Conservation (phyloP, 2,888 invertebrate genomes). For the Idaea aversata region DNA sequence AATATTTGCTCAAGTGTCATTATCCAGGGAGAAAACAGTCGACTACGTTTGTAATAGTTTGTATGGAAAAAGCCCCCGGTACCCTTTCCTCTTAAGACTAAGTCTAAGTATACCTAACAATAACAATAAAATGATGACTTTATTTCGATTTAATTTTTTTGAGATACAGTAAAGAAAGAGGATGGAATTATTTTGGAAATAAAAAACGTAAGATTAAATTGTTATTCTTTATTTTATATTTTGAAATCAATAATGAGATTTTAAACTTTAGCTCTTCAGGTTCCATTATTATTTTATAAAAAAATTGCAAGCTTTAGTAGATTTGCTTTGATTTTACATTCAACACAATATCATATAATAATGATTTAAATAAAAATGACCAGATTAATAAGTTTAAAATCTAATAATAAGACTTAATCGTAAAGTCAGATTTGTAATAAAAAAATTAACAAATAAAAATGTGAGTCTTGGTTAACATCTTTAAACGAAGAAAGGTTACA, state of each 20-base stretch:
- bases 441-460: constrained; percentile 30
- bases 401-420: constrained; percentile 74
- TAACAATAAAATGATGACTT: too few species aligned
- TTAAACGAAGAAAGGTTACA: constrained; percentile 70
- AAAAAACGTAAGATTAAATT: constrained; percentile 44
- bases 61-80: too few species aligned
- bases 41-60: too few species aligned
- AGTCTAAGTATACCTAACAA: too few species aligned
- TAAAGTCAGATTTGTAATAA: constrained; percentile 74
- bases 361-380: constrained; percentile 80
- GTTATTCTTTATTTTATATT: constrained; percentile 76
- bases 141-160: neutral
- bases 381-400: constrained; percentile 78
- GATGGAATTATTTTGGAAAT: constrained; percentile 18
- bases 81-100: too few species aligned
- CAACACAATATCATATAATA: constrained; percentile 62
- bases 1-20: too few species aligned
- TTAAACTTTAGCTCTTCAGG: constrained; percentile 68
- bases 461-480: constrained; percentile 78
- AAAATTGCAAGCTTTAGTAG: constrained; percentile 74
- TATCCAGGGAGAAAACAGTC: too few species aligned
- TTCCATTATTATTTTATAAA: constrained; percentile 65
- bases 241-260: constrained; percentile 77
- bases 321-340: constrained; percentile 71
- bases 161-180: constrained; percentile 2